These are phyloP conservation scores for Syrrhaptes paradoxus DNA, from an alignment of 2,113 vertebrate species.

Conservation along the genomic window DNA sequence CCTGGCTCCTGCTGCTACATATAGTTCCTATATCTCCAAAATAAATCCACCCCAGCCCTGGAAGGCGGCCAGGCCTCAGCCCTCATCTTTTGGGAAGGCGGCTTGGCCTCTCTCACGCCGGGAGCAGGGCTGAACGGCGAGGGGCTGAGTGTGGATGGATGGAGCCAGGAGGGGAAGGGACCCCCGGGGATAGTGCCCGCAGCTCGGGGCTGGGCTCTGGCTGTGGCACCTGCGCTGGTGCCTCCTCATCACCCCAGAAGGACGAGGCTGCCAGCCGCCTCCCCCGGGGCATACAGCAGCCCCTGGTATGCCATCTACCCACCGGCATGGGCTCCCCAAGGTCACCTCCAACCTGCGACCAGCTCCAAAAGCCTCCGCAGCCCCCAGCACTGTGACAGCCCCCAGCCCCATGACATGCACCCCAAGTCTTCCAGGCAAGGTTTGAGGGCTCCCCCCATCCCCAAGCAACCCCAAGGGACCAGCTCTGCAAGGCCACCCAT, in stretches of 20 bases:
- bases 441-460: not conserved
- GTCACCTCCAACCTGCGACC: not conserved
- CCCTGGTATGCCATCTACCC: not conserved
- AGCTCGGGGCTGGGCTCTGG: not conserved
- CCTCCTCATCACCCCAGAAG: not conserved
- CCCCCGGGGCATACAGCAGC: not conserved
- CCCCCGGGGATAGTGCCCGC: fast-evolving
- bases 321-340: not conserved
- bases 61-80: not conserved
- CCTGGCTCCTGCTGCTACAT: not conserved
- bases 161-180: not conserved
- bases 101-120: not conserved
- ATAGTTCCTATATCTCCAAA: conserved; percentile 32
- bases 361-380: not conserved
- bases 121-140: not conserved
- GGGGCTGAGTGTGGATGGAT: fast-evolving
- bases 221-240: not conserved
- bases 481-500: not conserved
- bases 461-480: not conserved
- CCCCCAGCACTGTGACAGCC: not conserved
- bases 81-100: not conserved
- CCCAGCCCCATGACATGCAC: fast-evolving
- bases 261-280: not conserved
- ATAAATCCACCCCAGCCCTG: conserved; percentile 2
- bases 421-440: fast-evolving